Percentiles rank a stretch among this genome's conserved stretches.
phyloP scores from a whole-genome alignment of 2,797 vertebrate genomes.

The Tangara arthus region DNA sequence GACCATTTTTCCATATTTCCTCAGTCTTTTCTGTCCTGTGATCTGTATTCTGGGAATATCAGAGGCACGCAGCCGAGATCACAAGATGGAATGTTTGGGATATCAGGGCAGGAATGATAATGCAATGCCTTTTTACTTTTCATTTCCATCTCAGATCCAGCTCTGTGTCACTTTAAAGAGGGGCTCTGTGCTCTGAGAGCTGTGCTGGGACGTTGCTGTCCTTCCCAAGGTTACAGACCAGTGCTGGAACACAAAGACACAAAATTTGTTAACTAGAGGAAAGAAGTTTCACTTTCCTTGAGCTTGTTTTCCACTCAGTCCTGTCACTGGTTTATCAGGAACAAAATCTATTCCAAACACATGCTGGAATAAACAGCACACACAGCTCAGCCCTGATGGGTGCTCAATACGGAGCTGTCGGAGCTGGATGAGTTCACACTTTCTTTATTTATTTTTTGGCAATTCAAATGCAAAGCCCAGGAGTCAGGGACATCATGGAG shows the following conservation, averaged over 20 bases:
- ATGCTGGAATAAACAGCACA: constrained; percentile 3
- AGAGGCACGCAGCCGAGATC: neutral
- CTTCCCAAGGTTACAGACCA: neutral
- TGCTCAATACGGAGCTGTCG: constrained; percentile 7
- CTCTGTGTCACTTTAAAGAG: neutral
- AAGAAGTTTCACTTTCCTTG: neutral
- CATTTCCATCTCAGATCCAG: neutral
- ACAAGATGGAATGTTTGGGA: neutral
- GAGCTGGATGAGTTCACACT: neutral
- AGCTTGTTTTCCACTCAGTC: neutral
- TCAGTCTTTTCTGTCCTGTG: neutral
- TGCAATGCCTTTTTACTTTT: neutral
- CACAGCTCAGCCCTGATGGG: neutral
- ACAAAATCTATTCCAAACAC: constrained; percentile 19
- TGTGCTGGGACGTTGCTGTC: neutral
- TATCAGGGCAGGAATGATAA: neutral
- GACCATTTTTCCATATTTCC: rapidly evolving
- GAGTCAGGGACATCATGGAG: neutral
- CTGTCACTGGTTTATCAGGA: constrained; percentile 33
- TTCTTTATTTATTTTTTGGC: neutral
- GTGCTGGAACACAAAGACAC: neutral
- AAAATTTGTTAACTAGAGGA: neutral
- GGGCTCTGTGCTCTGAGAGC: neutral
- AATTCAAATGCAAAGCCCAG: neutral
- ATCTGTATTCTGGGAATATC: neutral